phyloP scores from a whole-genome alignment of 1,140 invertebrate species.

The Oedothorax gibbosus region DNA sequence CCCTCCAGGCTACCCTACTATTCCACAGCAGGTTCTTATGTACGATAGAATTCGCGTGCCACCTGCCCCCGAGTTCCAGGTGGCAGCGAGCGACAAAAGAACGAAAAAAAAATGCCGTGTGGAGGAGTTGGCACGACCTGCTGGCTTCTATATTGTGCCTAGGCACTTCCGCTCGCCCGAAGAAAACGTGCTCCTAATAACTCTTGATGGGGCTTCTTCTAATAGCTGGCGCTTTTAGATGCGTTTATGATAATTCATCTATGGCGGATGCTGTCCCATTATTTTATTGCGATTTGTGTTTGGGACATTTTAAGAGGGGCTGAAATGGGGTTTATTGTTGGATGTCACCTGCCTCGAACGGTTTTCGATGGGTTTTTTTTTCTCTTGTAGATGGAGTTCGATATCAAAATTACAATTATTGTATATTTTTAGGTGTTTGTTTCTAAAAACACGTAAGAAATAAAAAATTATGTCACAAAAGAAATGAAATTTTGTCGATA shows the following conservation, averaged over 20 bases:
- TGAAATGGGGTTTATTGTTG: too few relatives aligned
- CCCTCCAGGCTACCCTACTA: not conserved
- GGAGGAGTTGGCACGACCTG: conserved; percentile 4
- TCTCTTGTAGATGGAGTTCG: too few relatives aligned
- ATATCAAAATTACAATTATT: too few relatives aligned
- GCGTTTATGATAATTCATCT: not conserved
- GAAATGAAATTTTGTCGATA: too few relatives aligned
- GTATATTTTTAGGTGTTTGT: too few relatives aligned
- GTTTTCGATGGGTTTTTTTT: too few relatives aligned
- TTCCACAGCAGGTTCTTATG: not conserved
- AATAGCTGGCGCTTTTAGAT: not conserved
- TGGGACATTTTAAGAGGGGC: too few relatives aligned
- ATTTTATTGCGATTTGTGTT: too few relatives aligned
- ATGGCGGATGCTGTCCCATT: not conserved
- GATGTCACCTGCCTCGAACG: too few relatives aligned
- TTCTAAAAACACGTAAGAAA: too few relatives aligned
- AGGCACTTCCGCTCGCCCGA: conserved; percentile 15
- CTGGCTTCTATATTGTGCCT: not conserved
- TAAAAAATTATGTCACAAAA: too few relatives aligned
- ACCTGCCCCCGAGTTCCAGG: conserved; percentile 35
- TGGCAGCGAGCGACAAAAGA: conserved; percentile 11
- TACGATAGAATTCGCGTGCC: conserved; percentile 24
- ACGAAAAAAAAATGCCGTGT: too few relatives aligned
- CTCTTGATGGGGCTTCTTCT: not conserved
- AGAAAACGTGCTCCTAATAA: not conserved